Conservation (phyloP, 2,113 vertebrate species). For the Chrysemys picta region DNA sequence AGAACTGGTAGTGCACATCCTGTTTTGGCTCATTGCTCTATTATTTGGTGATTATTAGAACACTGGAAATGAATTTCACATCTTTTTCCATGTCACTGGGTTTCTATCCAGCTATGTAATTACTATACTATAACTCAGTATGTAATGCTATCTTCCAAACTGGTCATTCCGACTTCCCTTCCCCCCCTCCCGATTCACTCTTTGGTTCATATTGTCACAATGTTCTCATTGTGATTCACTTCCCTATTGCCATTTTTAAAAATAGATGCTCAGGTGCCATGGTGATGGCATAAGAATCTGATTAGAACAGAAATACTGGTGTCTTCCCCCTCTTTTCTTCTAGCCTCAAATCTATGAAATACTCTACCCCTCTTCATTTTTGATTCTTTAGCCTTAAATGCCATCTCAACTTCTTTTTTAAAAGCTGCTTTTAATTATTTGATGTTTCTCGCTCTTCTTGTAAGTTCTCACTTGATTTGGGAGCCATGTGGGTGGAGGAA, state of each 20-base stretch:
- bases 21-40: not conserved
- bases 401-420: not conserved
- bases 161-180: constrained; percentile 5
- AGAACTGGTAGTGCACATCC: not conserved
- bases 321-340: not conserved
- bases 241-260: not conserved
- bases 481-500: not conserved
- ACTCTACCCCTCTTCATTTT: constrained; percentile 1
- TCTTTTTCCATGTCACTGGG: not conserved
- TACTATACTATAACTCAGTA: not conserved
- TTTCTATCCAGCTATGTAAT: not conserved
- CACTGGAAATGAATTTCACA: not conserved
- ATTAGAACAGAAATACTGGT: not conserved
- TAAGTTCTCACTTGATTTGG: not conserved
- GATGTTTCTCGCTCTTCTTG: not conserved
- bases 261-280: not conserved
- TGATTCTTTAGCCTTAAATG: not conserved
- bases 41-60: not conserved
- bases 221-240: not conserved
- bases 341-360: not conserved
- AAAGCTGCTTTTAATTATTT: not conserved
- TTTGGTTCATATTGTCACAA: not conserved
- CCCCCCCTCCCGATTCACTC: not conserved
- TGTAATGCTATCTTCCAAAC: not conserved
- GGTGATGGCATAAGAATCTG: not conserved